Evolutionary conservation across 2,113 vertebrate species (phyloP), one percentile per base, ranked within the genome.

Genomic region (Odocoileus hemionus): DNA sequence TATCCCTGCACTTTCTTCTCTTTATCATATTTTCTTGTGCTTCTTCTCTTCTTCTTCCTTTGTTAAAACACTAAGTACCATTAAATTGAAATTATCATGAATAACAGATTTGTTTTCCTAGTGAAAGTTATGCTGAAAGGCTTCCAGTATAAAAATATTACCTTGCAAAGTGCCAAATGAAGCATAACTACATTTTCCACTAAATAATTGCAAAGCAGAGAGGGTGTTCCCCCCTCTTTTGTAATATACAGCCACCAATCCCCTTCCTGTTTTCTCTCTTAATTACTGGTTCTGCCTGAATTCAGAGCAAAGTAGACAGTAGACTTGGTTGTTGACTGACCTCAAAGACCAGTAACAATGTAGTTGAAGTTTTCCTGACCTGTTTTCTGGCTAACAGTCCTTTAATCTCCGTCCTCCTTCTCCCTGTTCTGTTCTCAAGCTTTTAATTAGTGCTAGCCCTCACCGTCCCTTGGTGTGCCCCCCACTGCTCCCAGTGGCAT

Each of bases 81-180:
- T 67, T 70, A 94, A 94, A 50, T 83, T 57, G 45, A 82, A 94
- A 96, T 90, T 67, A 54, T 5, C 0, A 30, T 60, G 60, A 97
- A 61, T 85, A 85, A 82, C 21, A 89, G 19, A 28, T 28, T 26
- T 87, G 90, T 96, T 91, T 74, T 61, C 25, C 67, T 89, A 10
- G 23, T 64, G 30, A 45, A 86, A 95, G 54, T 47, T 93, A 70
- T 70, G 36, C 55, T 86, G n/a, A 67, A 94, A 50, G 17, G 1
- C 36, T 86, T 86, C 90, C 54, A 91, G 78, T n/a, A 55, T 89
- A 90, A 95, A 97, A 96, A 89, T 74, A 92, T 80, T 86, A 43
- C 55, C 43, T 94, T 86, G 36, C 61, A 61, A 87, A 94, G 7
- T 90, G 23, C 57, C 79, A 95, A 83, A 74, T 74, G 61, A 89